Evolutionary conservation across 1,140 invertebrate species (phyloP).

Genomic region (Drosophila repleta): DNA sequence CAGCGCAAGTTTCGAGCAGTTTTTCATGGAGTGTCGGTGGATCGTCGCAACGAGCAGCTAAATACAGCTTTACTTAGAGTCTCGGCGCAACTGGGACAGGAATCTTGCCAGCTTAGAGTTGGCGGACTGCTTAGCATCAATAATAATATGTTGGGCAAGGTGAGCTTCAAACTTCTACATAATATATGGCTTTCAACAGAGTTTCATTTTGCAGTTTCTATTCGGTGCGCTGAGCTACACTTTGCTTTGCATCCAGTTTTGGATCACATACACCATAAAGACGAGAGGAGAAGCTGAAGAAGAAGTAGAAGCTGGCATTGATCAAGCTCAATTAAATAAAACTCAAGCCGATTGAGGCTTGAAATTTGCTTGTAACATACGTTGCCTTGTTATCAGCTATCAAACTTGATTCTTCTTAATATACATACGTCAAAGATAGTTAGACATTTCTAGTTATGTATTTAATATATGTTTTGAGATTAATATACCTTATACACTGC

Average conservation of each 20-base stretch:
- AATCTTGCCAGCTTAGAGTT: constrained; percentile 23
- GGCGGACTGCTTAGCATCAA: constrained; percentile 27
- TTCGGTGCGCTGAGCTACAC: constrained; percentile 30
- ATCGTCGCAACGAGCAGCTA: constrained; percentile 22
- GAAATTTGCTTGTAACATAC: too few species aligned
- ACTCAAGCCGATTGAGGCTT: too few species aligned
- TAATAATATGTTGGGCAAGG: constrained; percentile 28
- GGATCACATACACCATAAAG: background rate
- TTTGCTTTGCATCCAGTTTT: constrained; percentile 34
- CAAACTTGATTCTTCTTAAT: too few species aligned
- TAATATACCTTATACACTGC: too few species aligned
- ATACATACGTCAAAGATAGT: too few species aligned
- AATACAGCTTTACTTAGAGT: constrained; percentile 17
- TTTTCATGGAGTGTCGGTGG: constrained; percentile 17
- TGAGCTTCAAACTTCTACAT: background rate
- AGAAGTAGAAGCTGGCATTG: background rate
- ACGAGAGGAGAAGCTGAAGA: background rate
- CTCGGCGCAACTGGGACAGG: constrained; percentile 34
- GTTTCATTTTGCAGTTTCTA: constrained; percentile 15
- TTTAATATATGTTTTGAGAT: too few species aligned
- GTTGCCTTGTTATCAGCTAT: too few species aligned
- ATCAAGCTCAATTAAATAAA: background rate
- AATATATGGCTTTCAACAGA: background rate
- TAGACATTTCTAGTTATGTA: too few species aligned
- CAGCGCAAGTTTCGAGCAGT: constrained; percentile 29